Evolutionary conservation across 2,888 invertebrate genomes (phyloP).

Genomic region (Lycocerus yunnanus): DNA sequence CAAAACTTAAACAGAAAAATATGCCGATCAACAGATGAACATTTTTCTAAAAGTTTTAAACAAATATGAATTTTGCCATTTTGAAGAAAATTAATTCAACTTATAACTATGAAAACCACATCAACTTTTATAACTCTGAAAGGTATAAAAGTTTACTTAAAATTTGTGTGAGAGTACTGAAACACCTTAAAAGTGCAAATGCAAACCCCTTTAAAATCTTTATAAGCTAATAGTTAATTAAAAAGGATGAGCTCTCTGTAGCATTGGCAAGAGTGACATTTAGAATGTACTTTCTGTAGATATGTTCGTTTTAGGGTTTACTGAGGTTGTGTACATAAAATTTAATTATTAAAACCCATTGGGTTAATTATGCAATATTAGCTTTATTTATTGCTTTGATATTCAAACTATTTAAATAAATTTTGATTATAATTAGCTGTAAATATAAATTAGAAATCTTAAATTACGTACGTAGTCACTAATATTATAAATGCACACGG

Average conservation of each 20-base stretch:
- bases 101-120: background rate
- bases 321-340: background rate
- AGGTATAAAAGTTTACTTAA: background rate
- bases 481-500: too few relatives aligned
- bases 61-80: background rate
- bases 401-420: background rate
- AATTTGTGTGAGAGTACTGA: background rate
- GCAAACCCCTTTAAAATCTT: conserved; percentile 5
- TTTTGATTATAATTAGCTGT: background rate
- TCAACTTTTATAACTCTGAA: background rate
- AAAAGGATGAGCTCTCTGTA: conserved; percentile 3
- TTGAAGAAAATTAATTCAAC: background rate
- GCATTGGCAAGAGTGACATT: conserved; percentile 8
- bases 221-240: conserved; percentile 14
- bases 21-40: too few relatives aligned
- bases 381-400: background rate
- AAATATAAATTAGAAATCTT: background rate
- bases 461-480: too few relatives aligned
- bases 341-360: background rate
- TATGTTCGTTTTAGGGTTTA: background rate
- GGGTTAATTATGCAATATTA: background rate
- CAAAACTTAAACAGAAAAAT: too few relatives aligned
- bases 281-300: background rate
- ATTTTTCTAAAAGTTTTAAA: background rate
- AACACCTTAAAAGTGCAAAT: conserved; percentile 9